Conservation (phyloP, 2,797 vertebrate genomes). For the Sciaenops ocellatus region DNA sequence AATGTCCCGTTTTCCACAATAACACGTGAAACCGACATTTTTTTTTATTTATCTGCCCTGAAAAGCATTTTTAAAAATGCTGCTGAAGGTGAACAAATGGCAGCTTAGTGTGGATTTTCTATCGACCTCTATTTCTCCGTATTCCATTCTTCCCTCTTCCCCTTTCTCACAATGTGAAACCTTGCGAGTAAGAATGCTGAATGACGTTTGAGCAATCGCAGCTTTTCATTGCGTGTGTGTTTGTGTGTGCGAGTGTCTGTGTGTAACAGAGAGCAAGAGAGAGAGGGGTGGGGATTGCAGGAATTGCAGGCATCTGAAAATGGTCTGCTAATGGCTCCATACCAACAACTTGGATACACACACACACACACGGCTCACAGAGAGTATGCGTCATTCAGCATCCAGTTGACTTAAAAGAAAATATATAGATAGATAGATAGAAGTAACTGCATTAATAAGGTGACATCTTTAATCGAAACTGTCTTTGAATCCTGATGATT, state of each 20-base stretch:
- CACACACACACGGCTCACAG: background rate
- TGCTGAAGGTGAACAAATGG: too few relatives aligned
- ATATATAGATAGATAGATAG: background rate
- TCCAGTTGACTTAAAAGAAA: too few relatives aligned
- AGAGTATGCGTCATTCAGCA: too few relatives aligned
- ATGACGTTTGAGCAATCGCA: slow-evolving; percentile 40
- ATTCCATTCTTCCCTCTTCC: background rate
- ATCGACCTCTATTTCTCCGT: background rate
- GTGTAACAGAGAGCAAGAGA: background rate
- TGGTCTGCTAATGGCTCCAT: slow-evolving; percentile 12
- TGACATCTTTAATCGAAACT: slow-evolving; percentile 34
- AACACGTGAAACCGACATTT: background rate
- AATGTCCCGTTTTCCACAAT: background rate
- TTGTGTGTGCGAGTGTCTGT: slow-evolving; percentile 1
- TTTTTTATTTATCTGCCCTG: background rate
- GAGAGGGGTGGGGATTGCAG: too few relatives aligned
- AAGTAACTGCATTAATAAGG: slow-evolving; percentile 10
- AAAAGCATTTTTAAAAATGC: background rate
- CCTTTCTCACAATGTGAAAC: slow-evolving; percentile 4
- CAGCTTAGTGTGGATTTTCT: background rate
- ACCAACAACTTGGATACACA: background rate
- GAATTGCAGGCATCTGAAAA: slow-evolving; percentile 41
- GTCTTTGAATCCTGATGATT: slow-evolving; percentile 36
- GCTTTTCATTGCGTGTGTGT: background rate
- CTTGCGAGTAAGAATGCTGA: slow-evolving; percentile 16